These are phyloP conservation scores for Trichoplusia ni DNA, from an alignment of 1,140 invertebrate genomes.

Conservation along the genomic window DNA sequence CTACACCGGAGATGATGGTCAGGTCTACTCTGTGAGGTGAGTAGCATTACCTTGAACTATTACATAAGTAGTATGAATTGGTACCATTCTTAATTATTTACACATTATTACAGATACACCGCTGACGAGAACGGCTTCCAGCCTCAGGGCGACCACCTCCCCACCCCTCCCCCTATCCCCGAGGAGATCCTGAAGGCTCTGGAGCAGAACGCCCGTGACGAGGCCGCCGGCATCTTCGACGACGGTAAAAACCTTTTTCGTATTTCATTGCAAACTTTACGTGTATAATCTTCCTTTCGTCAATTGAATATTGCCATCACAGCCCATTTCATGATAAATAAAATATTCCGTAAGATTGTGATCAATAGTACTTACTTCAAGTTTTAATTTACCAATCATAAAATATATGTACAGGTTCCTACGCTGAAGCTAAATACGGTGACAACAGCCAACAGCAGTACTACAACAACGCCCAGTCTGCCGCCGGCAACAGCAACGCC, in stretches of 20 bases:
- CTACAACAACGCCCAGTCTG: not conserved
- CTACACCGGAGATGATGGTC: slow-evolving; percentile 85
- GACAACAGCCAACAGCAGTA: not conserved
- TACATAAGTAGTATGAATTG: not conserved
- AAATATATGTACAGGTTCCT: slow-evolving; percentile 60
- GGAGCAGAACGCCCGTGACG: slow-evolving; percentile 71
- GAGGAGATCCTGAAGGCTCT: slow-evolving; percentile 75
- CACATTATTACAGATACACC: slow-evolving; percentile 87
- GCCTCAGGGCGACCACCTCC: slow-evolving; percentile 88
- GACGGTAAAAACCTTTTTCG: not conserved
- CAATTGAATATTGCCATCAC: no score
- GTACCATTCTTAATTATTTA: not conserved
- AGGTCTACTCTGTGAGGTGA: slow-evolving; percentile 67
- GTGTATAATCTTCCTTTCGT: no score
- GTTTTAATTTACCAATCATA: no score
- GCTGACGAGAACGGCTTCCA: slow-evolving; percentile 92
- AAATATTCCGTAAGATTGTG: no score
- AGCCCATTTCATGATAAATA: no score
- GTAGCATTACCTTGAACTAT: not conserved
- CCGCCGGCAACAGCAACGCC: not conserved
- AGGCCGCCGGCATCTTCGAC: slow-evolving; percentile 60
- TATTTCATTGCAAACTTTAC: no score
- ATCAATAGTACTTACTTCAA: not conserved
- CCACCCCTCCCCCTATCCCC: slow-evolving; percentile 89
- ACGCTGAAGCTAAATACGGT: slow-evolving; percentile 62